phyloP scores from a whole-genome alignment of 2,888 invertebrate genomes.

The Nudaria mundana region DNA sequence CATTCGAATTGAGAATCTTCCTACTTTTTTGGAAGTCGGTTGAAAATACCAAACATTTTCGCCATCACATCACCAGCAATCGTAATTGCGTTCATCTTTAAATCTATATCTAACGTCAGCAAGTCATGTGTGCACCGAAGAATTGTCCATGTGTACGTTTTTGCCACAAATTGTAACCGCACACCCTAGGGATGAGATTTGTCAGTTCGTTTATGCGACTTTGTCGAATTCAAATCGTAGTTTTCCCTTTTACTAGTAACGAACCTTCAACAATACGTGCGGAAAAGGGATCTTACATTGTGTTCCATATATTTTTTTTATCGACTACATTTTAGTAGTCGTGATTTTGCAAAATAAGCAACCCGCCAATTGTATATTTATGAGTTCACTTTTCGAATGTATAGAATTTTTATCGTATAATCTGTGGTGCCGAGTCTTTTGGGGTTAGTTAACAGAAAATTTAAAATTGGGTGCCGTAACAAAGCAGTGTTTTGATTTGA shows the following conservation, averaged over 20 bases:
- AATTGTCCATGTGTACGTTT: slow-evolving; percentile 42
- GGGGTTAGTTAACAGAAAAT: slow-evolving; percentile 23
- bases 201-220: slow-evolving; percentile 73
- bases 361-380: slow-evolving; percentile 78
- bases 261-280: slow-evolving; percentile 75
- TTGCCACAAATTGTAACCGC: slow-evolving; percentile 57
- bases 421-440: slow-evolving; percentile 20
- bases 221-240: slow-evolving; percentile 72
- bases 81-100: slow-evolving; percentile 19
- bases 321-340: slow-evolving; percentile 56
- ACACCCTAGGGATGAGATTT: slow-evolving; percentile 59
- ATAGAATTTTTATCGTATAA: slow-evolving; percentile 29
- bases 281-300: slow-evolving; percentile 56
- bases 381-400: slow-evolving; percentile 65
- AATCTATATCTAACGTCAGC: slow-evolving; percentile 18
- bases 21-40: no score
- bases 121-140: slow-evolving; percentile 33
- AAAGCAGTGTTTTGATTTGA: slow-evolving; percentile 19
- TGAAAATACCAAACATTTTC: no score
- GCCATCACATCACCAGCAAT: no score
- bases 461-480: slow-evolving; percentile 18
- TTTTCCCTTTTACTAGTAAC: slow-evolving; percentile 68
- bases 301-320: slow-evolving; percentile 59
- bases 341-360: slow-evolving; percentile 69
- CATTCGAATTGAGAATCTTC: no score